Evolutionary conservation across 1,140 invertebrate genomes (phyloP).

Genomic region (Cydia pomonella): DNA sequence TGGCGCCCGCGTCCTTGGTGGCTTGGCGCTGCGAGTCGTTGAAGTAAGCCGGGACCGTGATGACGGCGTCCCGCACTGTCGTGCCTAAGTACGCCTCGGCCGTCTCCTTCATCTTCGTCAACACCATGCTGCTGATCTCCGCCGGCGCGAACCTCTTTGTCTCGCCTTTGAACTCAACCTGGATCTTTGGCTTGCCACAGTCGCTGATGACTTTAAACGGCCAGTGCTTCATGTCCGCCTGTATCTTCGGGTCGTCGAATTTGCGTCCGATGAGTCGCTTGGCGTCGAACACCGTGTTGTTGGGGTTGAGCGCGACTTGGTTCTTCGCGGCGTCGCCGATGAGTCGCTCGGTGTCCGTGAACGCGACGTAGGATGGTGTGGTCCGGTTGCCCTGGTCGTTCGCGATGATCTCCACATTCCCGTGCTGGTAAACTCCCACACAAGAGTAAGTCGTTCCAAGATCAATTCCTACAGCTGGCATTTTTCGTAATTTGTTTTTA

Average conservation of each 20-base stretch:
- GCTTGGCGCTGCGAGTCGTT: constrained; percentile 81
- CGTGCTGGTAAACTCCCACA: constrained; percentile 83
- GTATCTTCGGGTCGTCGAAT: constrained; percentile 80
- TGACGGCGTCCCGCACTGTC: constrained; percentile 83
- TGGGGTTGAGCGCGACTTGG: constrained; percentile 78
- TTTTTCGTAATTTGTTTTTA: constrained; percentile 45
- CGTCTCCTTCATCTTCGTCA: constrained; percentile 89
- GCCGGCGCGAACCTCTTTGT: constrained; percentile 81
- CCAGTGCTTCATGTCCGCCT: constrained; percentile 73
- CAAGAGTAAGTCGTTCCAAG: constrained; percentile 90
- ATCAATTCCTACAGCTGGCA: constrained; percentile 86
- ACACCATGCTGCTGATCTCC: constrained; percentile 82
- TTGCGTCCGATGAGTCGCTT: constrained; percentile 83
- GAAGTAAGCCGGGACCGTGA: constrained; percentile 82
- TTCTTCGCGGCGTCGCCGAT: constrained; percentile 85
- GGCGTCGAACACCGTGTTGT: constrained; percentile 73
- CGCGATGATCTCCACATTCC: constrained; percentile 85
- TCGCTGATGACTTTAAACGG: constrained; percentile 81
- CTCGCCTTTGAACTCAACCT: constrained; percentile 86
- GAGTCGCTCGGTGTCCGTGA: constrained; percentile 89
- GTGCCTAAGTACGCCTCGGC: constrained; percentile 87
- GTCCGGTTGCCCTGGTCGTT: constrained; percentile 95
- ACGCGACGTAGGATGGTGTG: constrained; percentile 93
- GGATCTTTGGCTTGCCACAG: constrained; percentile 83
- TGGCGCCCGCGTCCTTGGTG: constrained; percentile 84